Conservation (phyloP, 2,888 invertebrate species). For the Leptura quadrifasciata region DNA sequence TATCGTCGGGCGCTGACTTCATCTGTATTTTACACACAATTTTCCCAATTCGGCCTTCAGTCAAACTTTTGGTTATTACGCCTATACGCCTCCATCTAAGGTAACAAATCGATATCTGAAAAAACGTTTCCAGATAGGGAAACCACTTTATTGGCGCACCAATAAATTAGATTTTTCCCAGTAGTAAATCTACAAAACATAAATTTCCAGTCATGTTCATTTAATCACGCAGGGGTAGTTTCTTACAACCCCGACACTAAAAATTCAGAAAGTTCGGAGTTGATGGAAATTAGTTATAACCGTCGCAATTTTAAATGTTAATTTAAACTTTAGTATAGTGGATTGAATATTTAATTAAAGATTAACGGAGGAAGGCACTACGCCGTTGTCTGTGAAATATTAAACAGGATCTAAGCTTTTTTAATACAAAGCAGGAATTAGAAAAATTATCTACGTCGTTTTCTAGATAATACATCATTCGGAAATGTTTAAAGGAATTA, state of each 20-base stretch:
- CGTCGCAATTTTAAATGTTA: neutral
- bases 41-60: neutral
- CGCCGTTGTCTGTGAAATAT: too few relatives aligned
- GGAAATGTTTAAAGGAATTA: too few relatives aligned
- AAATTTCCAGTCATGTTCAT: neutral
- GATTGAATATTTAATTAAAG: too few relatives aligned
- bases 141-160: conserved; percentile 17
- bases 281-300: neutral
- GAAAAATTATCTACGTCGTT: too few relatives aligned
- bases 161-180: conserved; percentile 26
- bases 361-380: too few relatives aligned
- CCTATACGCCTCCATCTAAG: conserved; percentile 19
- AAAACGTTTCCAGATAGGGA: conserved; percentile 21
- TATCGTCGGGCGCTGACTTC: too few relatives aligned
- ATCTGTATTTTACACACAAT: neutral
- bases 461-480: too few relatives aligned
- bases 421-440: too few relatives aligned
- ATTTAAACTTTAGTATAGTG: too few relatives aligned
- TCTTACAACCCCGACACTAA: neutral
- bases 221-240: neutral
- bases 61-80: neutral
- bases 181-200: conserved; percentile 5
- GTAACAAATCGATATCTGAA: conserved; percentile 13
- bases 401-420: too few relatives aligned
- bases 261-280: neutral